Conservation (phyloP, 2,888 invertebrate species). For the Dendrolimus pini region DNA sequence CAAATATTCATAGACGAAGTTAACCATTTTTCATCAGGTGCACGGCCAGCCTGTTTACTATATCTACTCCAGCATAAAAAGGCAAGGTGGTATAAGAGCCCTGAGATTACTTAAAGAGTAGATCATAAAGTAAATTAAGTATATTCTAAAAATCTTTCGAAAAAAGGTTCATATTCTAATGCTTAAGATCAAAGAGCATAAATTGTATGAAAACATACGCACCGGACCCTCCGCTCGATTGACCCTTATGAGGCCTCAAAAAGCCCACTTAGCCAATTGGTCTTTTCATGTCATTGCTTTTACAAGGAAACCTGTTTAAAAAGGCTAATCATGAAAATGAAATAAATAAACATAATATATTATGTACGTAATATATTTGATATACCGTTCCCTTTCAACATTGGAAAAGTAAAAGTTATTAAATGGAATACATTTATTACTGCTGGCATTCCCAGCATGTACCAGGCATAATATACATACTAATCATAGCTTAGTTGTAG, state of each 20-base stretch:
- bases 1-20: background rate
- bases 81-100: background rate
- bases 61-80: background rate
- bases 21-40: background rate
- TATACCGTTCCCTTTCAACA: no score
- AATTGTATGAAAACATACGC: slow-evolving; percentile 32
- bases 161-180: background rate
- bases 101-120: background rate
- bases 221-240: slow-evolving; percentile 44
- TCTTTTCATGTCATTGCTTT: slow-evolving; percentile 56
- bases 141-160: background rate
- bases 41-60: background rate
- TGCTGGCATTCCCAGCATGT: no score
- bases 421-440: no score
- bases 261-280: slow-evolving; percentile 63
- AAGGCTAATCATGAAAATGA: slow-evolving; percentile 8
- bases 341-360: background rate
- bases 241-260: slow-evolving; percentile 48
- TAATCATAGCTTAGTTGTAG: no score
- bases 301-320: slow-evolving; percentile 23
- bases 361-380: no score
- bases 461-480: no score
- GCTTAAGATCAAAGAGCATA: slow-evolving; percentile 50
- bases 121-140: background rate
- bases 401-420: no score